Percentiles rank a stretch among this genome's conserved stretches.
Conservation (phyloP, 2,113 vertebrate species). For the Elaphurus davidianus region DNA sequence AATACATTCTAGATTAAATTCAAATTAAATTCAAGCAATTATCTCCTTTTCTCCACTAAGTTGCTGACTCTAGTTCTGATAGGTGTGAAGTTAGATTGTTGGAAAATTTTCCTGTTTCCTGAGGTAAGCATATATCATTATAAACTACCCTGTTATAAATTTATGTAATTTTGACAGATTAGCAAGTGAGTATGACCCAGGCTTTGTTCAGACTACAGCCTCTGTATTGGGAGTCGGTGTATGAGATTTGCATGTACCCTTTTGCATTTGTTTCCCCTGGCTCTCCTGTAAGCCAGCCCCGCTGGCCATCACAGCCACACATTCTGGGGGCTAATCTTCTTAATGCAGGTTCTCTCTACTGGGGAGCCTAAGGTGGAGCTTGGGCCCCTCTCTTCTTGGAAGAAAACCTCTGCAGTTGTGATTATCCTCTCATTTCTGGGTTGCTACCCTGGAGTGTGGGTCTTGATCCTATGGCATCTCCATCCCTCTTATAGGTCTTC, state of each 20-base stretch:
- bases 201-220: background rate
- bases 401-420: background rate
- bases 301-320: background rate
- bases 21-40: background rate
- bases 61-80: background rate
- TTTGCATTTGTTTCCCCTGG: background rate
- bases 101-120: background rate
- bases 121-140: background rate
- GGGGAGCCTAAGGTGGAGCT: background rate
- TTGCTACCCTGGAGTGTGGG: background rate
- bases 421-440: background rate
- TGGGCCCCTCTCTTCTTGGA: background rate
- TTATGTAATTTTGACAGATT: background rate
- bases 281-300: background rate
- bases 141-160: background rate
- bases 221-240: background rate
- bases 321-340: background rate
- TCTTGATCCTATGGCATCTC: background rate
- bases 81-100: background rate
- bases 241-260: background rate
- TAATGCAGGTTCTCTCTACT: background rate
- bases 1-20: background rate
- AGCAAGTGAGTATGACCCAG: background rate
- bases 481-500: background rate
- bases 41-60: background rate